Evolutionary conservation across 2,113 vertebrate genomes (phyloP).

Genomic region (Megalops atlanticus): DNA sequence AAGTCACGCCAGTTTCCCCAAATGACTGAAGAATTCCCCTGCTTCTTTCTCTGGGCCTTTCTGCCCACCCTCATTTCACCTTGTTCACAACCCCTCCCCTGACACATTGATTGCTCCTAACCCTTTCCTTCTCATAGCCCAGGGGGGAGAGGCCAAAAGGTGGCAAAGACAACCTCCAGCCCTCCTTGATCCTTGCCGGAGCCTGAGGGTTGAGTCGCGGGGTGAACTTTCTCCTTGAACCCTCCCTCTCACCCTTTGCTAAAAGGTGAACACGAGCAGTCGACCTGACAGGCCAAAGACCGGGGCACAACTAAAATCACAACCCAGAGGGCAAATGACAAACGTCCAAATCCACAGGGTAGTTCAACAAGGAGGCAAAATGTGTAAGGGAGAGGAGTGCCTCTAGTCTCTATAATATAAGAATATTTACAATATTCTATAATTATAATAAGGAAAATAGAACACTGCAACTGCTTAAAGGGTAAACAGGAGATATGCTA

Average conservation of each 20-base stretch:
- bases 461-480: too few relatives aligned
- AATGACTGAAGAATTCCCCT: slow-evolving; percentile 39
- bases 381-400: too few relatives aligned
- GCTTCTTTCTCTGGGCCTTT: background rate
- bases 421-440: too few relatives aligned
- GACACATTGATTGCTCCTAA: background rate
- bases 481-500: background rate
- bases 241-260: slow-evolving; percentile 23
- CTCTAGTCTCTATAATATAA: too few relatives aligned
- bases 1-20: slow-evolving; percentile 44
- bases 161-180: slow-evolving; percentile 64
- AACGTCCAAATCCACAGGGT: background rate
- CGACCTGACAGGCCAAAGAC: slow-evolving; percentile 12
- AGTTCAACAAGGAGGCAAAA: background rate
- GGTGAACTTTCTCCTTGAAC: slow-evolving; percentile 63
- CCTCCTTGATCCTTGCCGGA: slow-evolving; percentile 45
- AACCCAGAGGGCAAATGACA: slow-evolving; percentile 16
- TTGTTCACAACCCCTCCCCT: background rate
- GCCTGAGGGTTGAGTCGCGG: slow-evolving; percentile 38
- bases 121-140: background rate
- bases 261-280: slow-evolving; percentile 48
- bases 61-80: background rate
- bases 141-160: slow-evolving; percentile 32
- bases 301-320: slow-evolving; percentile 40
- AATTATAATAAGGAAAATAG: too few relatives aligned